Conservation (phyloP, 2,113 vertebrate species). For the Pandion haliaetus region DNA sequence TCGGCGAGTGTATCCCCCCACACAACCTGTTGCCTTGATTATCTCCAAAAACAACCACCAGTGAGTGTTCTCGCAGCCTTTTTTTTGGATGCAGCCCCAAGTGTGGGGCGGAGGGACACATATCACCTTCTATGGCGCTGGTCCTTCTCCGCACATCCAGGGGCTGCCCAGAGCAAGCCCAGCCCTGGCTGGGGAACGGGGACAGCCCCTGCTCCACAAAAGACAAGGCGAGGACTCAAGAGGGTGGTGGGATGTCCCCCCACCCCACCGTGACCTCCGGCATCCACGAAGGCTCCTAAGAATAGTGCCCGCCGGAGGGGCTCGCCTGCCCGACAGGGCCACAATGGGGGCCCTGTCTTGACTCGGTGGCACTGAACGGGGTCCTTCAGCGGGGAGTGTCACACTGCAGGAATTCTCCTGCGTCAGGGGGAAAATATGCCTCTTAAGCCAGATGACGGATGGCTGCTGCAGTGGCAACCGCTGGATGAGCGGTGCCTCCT, state of each 20-base stretch:
- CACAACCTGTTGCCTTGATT: rapidly evolving
- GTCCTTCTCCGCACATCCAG: neutral
- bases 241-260: neutral
- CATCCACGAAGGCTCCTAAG: conserved; percentile 43
- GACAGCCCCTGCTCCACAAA: neutral
- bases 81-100: neutral
- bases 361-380: conserved; percentile 44
- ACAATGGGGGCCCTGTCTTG: conserved; percentile 76
- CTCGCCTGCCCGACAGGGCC: conserved; percentile 27
- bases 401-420: conserved; percentile 73
- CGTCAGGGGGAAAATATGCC: conserved; percentile 77
- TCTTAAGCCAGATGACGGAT: neutral
- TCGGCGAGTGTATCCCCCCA: rapidly evolving
- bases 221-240: neutral
- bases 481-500: neutral
- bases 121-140: neutral
- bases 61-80: neutral
- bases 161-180: neutral
- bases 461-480: conserved; percentile 31
- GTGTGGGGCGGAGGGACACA: rapidly evolving
- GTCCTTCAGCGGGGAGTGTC: conserved; percentile 68
- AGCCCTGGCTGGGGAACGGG: neutral
- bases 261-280: neutral
- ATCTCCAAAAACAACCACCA: neutral
- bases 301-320: conserved; percentile 59